phyloP scores from a whole-genome alignment of 2,113 vertebrate genomes.

The Nannospalax galili region DNA sequence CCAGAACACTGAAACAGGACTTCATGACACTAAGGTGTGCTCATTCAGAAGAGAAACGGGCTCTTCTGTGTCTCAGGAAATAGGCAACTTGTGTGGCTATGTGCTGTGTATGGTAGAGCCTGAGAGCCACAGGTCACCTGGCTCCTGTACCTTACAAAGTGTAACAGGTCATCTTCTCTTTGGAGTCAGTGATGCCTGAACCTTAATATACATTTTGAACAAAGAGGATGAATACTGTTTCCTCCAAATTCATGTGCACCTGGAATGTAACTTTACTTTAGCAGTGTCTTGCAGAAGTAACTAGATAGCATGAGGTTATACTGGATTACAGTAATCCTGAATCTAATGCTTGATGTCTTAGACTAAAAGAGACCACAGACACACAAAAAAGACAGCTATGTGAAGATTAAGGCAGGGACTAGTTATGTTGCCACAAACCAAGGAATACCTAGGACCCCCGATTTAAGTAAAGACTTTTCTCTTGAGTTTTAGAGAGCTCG shows the following conservation, averaged over 20 bases:
- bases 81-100: neutral
- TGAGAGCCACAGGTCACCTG: neutral
- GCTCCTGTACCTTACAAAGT: neutral
- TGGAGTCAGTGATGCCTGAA: neutral
- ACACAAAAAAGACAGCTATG: neutral
- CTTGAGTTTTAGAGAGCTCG: neutral
- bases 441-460: neutral
- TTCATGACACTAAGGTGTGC: neutral
- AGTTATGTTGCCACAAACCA: neutral
- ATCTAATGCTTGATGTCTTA: neutral
- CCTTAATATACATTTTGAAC: conserved; percentile 9
- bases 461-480: neutral
- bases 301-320: neutral
- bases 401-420: neutral
- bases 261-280: conserved; percentile 29
- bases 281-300: neutral
- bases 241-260: neutral
- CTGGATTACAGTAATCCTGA: neutral
- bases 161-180: neutral
- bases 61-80: neutral
- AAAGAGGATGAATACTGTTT: neutral
- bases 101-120: neutral
- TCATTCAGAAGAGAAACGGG: neutral
- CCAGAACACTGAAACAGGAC: too few species aligned
- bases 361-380: neutral